Conservation (phyloP, 2,888 invertebrate species). For the Drosophila gaucha region DNA sequence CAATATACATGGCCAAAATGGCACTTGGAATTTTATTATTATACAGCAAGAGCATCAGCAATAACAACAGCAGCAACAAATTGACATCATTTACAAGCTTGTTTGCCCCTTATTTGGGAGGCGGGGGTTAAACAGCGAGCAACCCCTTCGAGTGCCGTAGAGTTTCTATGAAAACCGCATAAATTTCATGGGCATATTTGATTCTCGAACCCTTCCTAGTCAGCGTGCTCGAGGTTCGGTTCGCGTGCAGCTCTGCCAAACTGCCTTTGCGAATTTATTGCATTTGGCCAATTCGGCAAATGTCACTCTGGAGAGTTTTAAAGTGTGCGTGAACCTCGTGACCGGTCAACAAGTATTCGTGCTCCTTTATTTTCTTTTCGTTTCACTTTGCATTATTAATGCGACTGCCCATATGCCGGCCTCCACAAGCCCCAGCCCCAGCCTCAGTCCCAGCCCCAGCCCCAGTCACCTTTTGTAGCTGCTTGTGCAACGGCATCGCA, state of each 20-base stretch:
- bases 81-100: slow-evolving; percentile 70
- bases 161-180: slow-evolving; percentile 77
- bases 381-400: slow-evolving; percentile 71
- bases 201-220: slow-evolving; percentile 53
- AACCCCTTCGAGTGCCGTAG: slow-evolving; percentile 73
- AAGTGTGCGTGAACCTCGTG: slow-evolving; percentile 34
- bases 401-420: slow-evolving; percentile 58
- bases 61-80: slow-evolving; percentile 62
- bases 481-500: slow-evolving; percentile 51
- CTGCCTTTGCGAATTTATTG: slow-evolving; percentile 75
- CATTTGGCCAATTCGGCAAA: slow-evolving; percentile 82
- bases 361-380: slow-evolving; percentile 30
- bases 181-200: slow-evolving; percentile 66
- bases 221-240: slow-evolving; percentile 10
- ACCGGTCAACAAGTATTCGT: slow-evolving; percentile 44
- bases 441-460: slow-evolving; percentile 27
- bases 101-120: neutral
- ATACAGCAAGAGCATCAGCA: slow-evolving; percentile 55
- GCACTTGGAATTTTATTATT: slow-evolving; percentile 82
- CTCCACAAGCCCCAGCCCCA: slow-evolving; percentile 23
- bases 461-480: neutral
- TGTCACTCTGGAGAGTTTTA: slow-evolving; percentile 83
- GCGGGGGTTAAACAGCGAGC: neutral
- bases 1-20: slow-evolving; percentile 74
- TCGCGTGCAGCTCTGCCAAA: slow-evolving; percentile 36